Percentiles rank a stretch among this genome's conserved stretches.
phyloP scores from a whole-genome alignment of 2,888 invertebrate genomes.

The Drosophila barbarae region DNA sequence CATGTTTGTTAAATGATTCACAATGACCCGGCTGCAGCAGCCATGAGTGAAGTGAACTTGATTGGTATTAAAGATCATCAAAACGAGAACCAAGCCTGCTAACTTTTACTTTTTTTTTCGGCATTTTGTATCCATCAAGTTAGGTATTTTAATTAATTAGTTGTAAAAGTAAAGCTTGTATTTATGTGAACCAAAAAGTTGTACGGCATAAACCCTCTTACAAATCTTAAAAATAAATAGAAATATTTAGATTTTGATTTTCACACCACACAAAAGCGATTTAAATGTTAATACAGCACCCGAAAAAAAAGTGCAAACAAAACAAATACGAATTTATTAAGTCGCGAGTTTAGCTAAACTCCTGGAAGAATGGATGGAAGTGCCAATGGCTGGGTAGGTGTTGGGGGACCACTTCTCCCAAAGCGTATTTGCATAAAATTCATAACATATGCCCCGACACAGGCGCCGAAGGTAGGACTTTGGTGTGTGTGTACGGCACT shows the following conservation, averaged over 20 bases:
- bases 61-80: slow-evolving; percentile 19
- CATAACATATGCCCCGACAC: slow-evolving; percentile 61
- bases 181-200: no score
- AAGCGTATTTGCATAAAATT: slow-evolving; percentile 66
- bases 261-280: slow-evolving; percentile 40
- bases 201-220: background rate
- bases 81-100: slow-evolving; percentile 1
- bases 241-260: background rate
- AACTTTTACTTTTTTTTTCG: slow-evolving; percentile 7
- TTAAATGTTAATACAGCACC: slow-evolving; percentile 57
- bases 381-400: slow-evolving; percentile 16
- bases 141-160: background rate
- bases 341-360: slow-evolving; percentile 49
- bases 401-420: slow-evolving; percentile 24
- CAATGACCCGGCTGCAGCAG: slow-evolving; percentile 22
- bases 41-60: slow-evolving; percentile 26
- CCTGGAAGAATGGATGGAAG: slow-evolving; percentile 12
- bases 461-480: slow-evolving; percentile 10
- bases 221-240: background rate
- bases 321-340: slow-evolving; percentile 30
- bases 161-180: background rate
- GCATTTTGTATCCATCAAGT: background rate
- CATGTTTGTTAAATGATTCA: slow-evolving; percentile 66
- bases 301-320: slow-evolving; percentile 25
- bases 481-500: slow-evolving; percentile 7